Evolutionary conservation across 2,113 vertebrate genomes (phyloP), one percentile per base, ranked within the genome.

Genomic region (Picathartes gymnocephalus): DNA sequence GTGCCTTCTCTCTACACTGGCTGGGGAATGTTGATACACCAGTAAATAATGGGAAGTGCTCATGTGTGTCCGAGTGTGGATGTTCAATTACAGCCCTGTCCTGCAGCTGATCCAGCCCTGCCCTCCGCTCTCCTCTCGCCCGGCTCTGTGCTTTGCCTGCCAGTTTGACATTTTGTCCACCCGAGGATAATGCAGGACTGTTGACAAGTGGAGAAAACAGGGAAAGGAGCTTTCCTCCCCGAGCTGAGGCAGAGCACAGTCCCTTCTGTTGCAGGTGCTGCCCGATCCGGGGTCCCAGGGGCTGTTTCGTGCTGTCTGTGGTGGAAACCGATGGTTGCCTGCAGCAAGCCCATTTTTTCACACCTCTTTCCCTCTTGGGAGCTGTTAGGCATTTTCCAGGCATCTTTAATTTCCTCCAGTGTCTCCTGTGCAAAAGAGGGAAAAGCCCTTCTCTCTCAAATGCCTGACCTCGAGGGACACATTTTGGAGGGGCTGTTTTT

Each of bases 1-100:
- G 9, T 13, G 60, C 54, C 39, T 66, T 9, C 82, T 51, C 64
- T 81, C 33, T 47, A 3, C 24, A 2, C 28, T 10, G 58, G 44
- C 56, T 83, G 1, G 2, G 82, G 33, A 40, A 60, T 84, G 60
- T 92, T 86, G 91, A 51, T 40, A 83, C 92, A 76, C 77, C 78
- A 84, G 77, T 88, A 91, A 93, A 92, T 90, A 92, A 89, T 40
- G 48, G 53, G 94, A 86, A 17, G 48, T 71, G 70, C 79, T 92
- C 82, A 47, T 81, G 69, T 91, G 80, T 93, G 92, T 56, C 73
- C 1, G 13, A 23, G 27, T 28, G 86, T 66, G 74, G 45, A 74
- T 92, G 64, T 56, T 86, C 80, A 81, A 50, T 92, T 91, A 84
- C 68, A 89, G 1, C 40, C 7, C 6, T 53, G 37, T 77, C 71